These are phyloP conservation scores for Odontomachus brunneus DNA, from an alignment of 1,140 invertebrate genomes.

Conservation along the genomic window DNA sequence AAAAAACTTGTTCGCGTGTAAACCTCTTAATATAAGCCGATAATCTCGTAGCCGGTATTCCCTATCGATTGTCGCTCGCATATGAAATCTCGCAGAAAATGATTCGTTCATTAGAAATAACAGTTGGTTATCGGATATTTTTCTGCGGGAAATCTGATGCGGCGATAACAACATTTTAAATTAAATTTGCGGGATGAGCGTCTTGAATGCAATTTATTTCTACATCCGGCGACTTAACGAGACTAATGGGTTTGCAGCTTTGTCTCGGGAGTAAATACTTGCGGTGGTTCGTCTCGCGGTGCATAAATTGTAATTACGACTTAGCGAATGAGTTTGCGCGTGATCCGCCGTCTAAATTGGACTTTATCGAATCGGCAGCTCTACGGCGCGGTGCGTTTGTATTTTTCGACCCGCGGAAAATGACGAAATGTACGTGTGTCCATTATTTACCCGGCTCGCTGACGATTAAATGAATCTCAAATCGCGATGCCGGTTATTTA, in stretches of 20 bases:
- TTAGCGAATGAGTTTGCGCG: slow-evolving; percentile 61
- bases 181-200: not conserved
- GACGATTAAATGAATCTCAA: slow-evolving; percentile 40
- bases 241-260: slow-evolving; percentile 58
- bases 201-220: slow-evolving; percentile 46
- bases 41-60: not conserved
- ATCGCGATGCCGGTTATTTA: slow-evolving; percentile 56
- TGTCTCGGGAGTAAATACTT: slow-evolving; percentile 57
- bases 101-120: slow-evolving; percentile 43
- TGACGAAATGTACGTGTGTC: slow-evolving; percentile 1
- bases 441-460: slow-evolving; percentile 62
- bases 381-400: slow-evolving; percentile 28
- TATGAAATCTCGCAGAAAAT: not conserved
- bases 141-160: slow-evolving; percentile 31
- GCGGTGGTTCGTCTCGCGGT: not conserved
- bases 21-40: slow-evolving; percentile 21
- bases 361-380: slow-evolving; percentile 69
- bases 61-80: not conserved
- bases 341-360: slow-evolving; percentile 62
- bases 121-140: slow-evolving; percentile 39
- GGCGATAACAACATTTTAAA: slow-evolving; percentile 36
- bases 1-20: slow-evolving; percentile 6
- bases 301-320: slow-evolving; percentile 62
- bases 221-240: slow-evolving; percentile 10
- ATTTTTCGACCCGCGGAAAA: slow-evolving; percentile 51